Base-by-base conservation (phyloP, 2,888 invertebrate species). In the Sipha maydis region DNA sequence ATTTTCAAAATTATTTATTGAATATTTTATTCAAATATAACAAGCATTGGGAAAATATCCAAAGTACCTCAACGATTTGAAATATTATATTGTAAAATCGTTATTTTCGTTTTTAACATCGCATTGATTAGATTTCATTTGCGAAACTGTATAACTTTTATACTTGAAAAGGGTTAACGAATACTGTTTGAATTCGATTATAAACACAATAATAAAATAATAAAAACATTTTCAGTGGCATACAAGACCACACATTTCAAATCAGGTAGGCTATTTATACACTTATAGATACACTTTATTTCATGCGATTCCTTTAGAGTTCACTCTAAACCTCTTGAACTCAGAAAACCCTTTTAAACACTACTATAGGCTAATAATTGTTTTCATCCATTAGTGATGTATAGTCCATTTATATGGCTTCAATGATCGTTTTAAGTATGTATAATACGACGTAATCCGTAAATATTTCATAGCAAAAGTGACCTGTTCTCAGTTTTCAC, bases 291-390 rank as follows among this genome's bases (percentile, higher is more conserved):
- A 75, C 61, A 75, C 75, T 84, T 84, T 84, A 76, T 67, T 85
- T 67, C 41, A 17, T 61, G 31, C 67, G 21, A 41, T 76, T 85
- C 61, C 48, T 85, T 48, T 77, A 85, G 67, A 76, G 84, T 67
- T 67, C 84, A 85, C 84, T 85, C 77, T 48, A 85, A 67, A 85
- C 76, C 84, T 41, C 84, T 85, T 67, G 28, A 41, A 77, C 67
- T 67, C 84, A 77, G 67, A 85, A 85, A 85, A 76, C 61, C 84
- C 76, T 76, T 85, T 85, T 85, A 85, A 84, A 85, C 84, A 85
- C 84, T 85, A 76, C 67, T 77, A 67, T 67, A 85, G 76, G 76
- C 67, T 31, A 76, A 77, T 85, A 76, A 85, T 85, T 85, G 84
- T 85, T 85, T 85, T 77, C 84, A 31, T 31, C 76, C 84, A 76